A percentile compares a stretch with the other conserved stretches of the same genome.
Evolutionary conservation across 2,888 invertebrate genomes (phyloP).

Genomic region (Drosophila multiciliata): DNA sequence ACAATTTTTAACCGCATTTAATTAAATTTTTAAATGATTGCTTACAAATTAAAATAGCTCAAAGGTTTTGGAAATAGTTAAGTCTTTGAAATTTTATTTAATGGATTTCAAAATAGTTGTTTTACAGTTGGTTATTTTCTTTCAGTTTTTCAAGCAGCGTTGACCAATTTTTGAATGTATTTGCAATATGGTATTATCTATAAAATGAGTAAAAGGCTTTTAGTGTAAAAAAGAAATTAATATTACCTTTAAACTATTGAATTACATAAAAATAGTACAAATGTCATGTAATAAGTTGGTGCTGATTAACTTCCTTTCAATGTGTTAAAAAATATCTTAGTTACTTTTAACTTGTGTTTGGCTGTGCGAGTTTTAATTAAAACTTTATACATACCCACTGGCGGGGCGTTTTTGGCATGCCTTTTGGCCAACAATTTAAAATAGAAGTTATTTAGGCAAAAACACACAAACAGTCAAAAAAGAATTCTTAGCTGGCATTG

Average conservation of each 20-base stretch:
- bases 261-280: background rate
- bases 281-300: too few species aligned
- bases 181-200: background rate
- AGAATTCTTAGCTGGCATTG: slow-evolving; percentile 44
- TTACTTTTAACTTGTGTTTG: slow-evolving; percentile 5
- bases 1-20: background rate
- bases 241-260: background rate
- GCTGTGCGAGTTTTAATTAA: slow-evolving; percentile 52
- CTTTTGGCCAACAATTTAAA: slow-evolving; percentile 50
- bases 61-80: background rate
- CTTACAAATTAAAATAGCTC: background rate
- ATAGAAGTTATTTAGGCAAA: slow-evolving; percentile 34
- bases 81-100: background rate
- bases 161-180: background rate
- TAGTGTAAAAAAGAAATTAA: background rate
- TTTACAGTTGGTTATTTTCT: background rate
- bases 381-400: slow-evolving; percentile 42
- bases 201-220: background rate
- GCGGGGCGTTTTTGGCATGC: slow-evolving; percentile 28
- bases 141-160: background rate
- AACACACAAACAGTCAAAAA: background rate
- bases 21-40: background rate
- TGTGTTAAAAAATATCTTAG: background rate
- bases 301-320: background rate
- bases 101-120: background rate